Percentiles rank a stretch among this genome's conserved stretches.
phyloP scores from a whole-genome alignment of 2,888 invertebrate genomes.

The Cephus nigrinus region DNA sequence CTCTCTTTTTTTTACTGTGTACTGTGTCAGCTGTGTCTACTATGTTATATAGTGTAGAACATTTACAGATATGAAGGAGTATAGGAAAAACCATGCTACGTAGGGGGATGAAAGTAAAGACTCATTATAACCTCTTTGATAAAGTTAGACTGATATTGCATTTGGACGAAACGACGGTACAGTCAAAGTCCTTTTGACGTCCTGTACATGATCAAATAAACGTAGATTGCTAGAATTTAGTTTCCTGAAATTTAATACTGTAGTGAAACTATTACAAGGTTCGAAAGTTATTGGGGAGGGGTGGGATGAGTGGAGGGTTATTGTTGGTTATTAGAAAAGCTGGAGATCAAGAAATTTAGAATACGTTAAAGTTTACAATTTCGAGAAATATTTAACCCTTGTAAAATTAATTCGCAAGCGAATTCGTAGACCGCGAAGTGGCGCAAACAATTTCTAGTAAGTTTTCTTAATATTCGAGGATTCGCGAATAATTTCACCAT shows the following conservation, averaged over 20 bases:
- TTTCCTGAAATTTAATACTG: not conserved
- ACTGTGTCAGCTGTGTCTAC: not conserved
- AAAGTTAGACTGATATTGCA: not conserved
- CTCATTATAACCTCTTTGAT: not conserved
- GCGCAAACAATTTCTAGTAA: slow-evolving; percentile 24
- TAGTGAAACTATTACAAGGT: not conserved
- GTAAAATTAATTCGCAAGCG: not conserved
- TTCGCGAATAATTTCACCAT: slow-evolving; percentile 50
- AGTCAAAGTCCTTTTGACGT: not conserved
- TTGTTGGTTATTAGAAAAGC: not conserved
- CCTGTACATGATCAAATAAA: not conserved
- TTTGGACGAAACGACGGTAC: not conserved
- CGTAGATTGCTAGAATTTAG: not conserved
- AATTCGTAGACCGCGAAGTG: not conserved
- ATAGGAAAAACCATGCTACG: too few species aligned
- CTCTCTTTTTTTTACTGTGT: not conserved
- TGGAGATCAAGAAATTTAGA: not conserved
- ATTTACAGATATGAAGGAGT: not conserved
- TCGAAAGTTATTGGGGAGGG: not conserved
- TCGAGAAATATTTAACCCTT: not conserved
- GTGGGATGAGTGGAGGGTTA: not conserved
- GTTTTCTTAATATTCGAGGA: slow-evolving; percentile 28
- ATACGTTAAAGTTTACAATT: not conserved
- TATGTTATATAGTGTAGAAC: not conserved
- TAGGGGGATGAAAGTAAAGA: not conserved